A percentile compares a stretch with the other conserved stretches of the same genome.
Evolutionary conservation across 1,140 invertebrate species (phyloP).

Genomic region (Heliconius congener): DNA sequence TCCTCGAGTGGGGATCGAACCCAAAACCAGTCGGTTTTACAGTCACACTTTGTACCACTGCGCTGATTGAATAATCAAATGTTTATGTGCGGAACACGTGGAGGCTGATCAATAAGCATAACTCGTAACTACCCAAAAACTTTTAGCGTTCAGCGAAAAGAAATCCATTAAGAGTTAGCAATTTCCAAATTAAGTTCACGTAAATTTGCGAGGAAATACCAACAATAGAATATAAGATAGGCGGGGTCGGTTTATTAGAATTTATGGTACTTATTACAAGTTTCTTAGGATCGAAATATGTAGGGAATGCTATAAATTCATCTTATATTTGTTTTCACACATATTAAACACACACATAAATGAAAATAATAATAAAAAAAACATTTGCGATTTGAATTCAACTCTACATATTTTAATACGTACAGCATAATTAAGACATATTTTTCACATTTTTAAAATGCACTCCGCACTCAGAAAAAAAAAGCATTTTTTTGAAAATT

Average conservation of each 20-base stretch:
- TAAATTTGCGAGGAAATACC: conserved; percentile 38
- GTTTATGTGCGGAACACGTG: conserved; percentile 8
- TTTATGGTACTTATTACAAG: conserved; percentile 56
- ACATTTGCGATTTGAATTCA: too few relatives aligned
- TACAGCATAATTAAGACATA: too few relatives aligned
- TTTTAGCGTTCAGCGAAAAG: conserved; percentile 28
- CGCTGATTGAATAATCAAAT: conserved; percentile 7
- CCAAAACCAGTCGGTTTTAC: too few relatives aligned
- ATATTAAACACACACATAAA: too few relatives aligned
- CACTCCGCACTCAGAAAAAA: too few relatives aligned
- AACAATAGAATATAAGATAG: conserved; percentile 57
- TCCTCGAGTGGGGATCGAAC: too few relatives aligned
- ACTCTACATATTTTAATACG: too few relatives aligned
- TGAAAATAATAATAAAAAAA: too few relatives aligned
- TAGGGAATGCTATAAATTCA: neutral
- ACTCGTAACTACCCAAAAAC: neutral
- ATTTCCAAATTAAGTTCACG: conserved; percentile 52
- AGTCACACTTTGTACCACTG: too few relatives aligned
- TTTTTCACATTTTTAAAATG: too few relatives aligned
- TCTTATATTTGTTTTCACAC: too few relatives aligned
- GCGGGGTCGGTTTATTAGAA: conserved; percentile 44
- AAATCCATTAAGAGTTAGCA: conserved; percentile 44
- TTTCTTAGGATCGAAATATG: conserved; percentile 41
- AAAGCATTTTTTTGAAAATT: too few relatives aligned
- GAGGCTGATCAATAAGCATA: conserved; percentile 6